Percentiles rank a stretch among this genome's conserved stretches.
Evolutionary conservation across 2,113 vertebrate species (phyloP).

Genomic region (Phyllostomus discolor): DNA sequence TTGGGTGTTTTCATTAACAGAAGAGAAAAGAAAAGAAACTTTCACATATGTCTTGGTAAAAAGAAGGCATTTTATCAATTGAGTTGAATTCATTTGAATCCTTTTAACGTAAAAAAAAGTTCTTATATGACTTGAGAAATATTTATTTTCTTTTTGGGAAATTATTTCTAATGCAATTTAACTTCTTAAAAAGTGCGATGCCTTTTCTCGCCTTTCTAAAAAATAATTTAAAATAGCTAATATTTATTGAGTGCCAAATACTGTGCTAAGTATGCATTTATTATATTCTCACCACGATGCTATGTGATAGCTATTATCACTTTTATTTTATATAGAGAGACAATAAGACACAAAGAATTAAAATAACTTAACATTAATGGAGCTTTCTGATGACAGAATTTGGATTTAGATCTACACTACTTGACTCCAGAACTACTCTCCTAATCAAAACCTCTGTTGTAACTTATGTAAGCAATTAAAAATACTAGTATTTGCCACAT

Average conservation of each 20-base stretch:
- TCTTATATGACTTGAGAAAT: background rate
- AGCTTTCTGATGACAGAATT: background rate
- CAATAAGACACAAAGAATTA: background rate
- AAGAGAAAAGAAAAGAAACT: background rate
- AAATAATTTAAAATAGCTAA: background rate
- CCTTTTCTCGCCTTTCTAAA: background rate
- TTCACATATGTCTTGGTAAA: background rate
- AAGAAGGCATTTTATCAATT: background rate
- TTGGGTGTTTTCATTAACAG: background rate
- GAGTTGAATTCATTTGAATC: background rate
- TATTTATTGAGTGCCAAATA: background rate
- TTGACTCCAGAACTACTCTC: background rate
- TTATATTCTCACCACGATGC: background rate
- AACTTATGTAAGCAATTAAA: background rate
- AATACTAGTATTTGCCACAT: background rate
- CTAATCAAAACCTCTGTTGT: background rate
- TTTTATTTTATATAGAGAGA: background rate
- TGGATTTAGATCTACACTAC: background rate
- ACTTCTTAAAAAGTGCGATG: background rate
- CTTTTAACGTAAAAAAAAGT: background rate
- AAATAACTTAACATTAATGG: background rate
- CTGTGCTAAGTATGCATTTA: background rate
- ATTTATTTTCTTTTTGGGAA: background rate
- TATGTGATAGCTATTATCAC: background rate
- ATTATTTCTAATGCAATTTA: background rate